Evolutionary conservation across 2,113 vertebrate genomes (phyloP).

Genomic region (Archocentrus centrarchus): DNA sequence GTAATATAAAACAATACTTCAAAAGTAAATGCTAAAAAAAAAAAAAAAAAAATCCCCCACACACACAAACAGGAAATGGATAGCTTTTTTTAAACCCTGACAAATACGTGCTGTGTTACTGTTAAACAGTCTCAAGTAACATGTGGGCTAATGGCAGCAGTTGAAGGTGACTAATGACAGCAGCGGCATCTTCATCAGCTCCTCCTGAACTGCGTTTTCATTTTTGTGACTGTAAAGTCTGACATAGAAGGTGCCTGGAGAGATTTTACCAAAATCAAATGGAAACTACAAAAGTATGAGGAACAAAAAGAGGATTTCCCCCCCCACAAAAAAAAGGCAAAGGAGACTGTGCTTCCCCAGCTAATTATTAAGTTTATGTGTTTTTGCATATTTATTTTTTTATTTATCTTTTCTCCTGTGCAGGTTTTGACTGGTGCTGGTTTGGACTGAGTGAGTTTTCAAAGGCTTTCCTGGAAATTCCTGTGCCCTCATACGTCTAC

Average conservation of each 20-base stretch:
- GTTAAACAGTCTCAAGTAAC: neutral
- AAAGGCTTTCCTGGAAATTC: constrained; percentile 58
- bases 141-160: neutral
- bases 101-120: neutral
- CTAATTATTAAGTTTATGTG: too few species aligned
- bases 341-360: too few species aligned
- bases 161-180: neutral
- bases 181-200: neutral
- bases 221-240: neutral
- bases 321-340: too few species aligned
- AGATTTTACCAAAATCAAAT: too few species aligned
- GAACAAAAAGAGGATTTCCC: neutral
- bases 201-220: neutral
- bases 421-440: constrained; percentile 69
- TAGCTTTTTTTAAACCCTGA: neutral
- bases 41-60: too few species aligned
- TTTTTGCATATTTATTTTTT: neutral
- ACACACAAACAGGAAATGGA: neutral
- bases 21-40: too few species aligned
- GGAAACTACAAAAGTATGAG: neutral
- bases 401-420: neutral
- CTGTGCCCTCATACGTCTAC: constrained; percentile 34
- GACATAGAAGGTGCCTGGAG: neutral
- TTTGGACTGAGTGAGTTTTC: constrained; percentile 63
- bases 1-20: too few species aligned